Base-by-base conservation (phyloP, 2,888 invertebrate genomes). In the Helleia helle region DNA sequence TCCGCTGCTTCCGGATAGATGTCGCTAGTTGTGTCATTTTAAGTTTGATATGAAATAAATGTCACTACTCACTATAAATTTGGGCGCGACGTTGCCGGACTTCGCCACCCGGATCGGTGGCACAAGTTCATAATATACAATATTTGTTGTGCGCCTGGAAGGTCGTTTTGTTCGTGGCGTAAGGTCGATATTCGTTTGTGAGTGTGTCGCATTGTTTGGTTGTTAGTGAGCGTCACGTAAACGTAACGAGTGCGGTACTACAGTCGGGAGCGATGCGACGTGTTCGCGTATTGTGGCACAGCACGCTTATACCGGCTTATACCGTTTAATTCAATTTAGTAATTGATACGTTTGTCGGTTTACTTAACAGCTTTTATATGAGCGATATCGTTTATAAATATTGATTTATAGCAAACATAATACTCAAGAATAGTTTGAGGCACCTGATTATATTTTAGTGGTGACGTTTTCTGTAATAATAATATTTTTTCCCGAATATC, bases 261-360 rank as follows among this genome's bases (percentile, higher is more conserved):
- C 3, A 3, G 8, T 8, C 8, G 18, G 5, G 18, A 4, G 31
- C 30, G 80, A 81, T 75, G 75, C 75, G 76, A 72, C 61, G 74
- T 69, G 79, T 77, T 77, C 81, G 76, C 74, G 72, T 75, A 73
- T 75, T 80, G 81, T 76, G 75, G 71, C 65, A 62, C 62, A 59
- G 70, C 69, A 71, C 66, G 64, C 62, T 62, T 2, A 5, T 22
- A 72, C 69, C 75, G 76, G 73, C 68, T 77, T 77, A 74, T 72
- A 72, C 69, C 77, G 77, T 72, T 83, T 81, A 81, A 83, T 83
- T 83, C 77, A 81, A 83, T 83, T 81, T 79, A 74, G 80, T 81
- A 80, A 81, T 81, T 83, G 80, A 81, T 80, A 80, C 71, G 71
- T 76, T 76, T 72, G 72, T 70, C 65, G 69, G 68, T 65, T 63